These are phyloP conservation scores for Sminthurides aquaticus DNA, from an alignment of 2,888 invertebrate species.

Conservation along the genomic window DNA sequence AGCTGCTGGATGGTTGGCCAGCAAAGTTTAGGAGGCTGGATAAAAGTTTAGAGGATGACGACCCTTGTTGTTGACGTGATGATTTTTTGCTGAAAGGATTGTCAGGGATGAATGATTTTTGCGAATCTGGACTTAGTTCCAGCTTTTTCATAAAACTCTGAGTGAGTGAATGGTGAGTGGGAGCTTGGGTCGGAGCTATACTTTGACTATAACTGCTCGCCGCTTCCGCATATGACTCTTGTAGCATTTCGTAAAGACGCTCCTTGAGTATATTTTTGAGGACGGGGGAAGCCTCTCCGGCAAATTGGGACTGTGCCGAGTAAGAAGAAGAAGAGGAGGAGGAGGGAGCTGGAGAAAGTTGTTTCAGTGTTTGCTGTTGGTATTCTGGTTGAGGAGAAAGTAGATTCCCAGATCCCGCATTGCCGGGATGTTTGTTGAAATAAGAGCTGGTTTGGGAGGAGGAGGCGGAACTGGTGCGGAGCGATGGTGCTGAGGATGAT, in stretches of 20 bases:
- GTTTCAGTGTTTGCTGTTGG: too few species aligned
- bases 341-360: too few species aligned
- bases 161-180: neutral
- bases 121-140: neutral
- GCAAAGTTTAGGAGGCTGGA: neutral
- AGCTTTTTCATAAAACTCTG: neutral
- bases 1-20: neutral
- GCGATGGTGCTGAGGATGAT: too few species aligned
- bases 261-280: slow-evolving; percentile 34
- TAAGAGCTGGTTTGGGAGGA: too few species aligned
- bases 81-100: neutral
- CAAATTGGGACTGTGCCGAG: too few species aligned
- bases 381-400: too few species aligned
- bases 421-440: too few species aligned
- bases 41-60: neutral
- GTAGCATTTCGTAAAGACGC: slow-evolving; percentile 22
- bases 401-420: too few species aligned
- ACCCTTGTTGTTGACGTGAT: neutral
- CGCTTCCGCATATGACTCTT: slow-evolving; percentile 13
- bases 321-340: too few species aligned
- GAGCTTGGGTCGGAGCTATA: slow-evolving; percentile 5
- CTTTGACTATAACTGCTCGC: neutral
- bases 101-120: neutral
- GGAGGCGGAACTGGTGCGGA: too few species aligned
- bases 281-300: slow-evolving; percentile 12